These are phyloP conservation scores for Frankliniella intonsa DNA, from an alignment of 2,888 invertebrate genomes.

Conservation along the genomic window DNA sequence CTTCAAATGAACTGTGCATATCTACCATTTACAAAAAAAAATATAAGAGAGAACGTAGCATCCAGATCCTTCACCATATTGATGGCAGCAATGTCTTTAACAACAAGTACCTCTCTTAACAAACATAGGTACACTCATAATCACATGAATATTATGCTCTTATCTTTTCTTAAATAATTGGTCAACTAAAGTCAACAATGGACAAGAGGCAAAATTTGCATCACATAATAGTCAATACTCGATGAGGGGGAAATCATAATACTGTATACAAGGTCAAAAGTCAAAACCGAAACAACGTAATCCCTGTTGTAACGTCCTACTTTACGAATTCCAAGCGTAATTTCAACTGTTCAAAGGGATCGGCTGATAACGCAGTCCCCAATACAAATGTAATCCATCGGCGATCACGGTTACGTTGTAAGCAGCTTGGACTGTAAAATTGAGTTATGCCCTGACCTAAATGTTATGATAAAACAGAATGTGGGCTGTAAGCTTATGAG, in stretches of 20 bases:
- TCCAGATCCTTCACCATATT: neutral
- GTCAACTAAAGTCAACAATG: neutral
- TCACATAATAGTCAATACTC: neutral
- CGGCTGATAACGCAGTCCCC: no score
- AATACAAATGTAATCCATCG: no score
- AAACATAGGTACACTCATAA: neutral
- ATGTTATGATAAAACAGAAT: neutral
- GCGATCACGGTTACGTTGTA: no score
- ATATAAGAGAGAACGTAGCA: neutral
- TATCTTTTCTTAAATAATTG: neutral
- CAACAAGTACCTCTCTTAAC: neutral
- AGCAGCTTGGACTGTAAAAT: no score
- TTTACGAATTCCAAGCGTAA: no score
- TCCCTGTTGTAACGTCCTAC: no score
- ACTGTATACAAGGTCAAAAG: neutral
- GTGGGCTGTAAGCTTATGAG: no score
- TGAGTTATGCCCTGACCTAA: neutral
- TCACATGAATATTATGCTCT: neutral
- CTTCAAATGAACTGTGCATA: neutral
- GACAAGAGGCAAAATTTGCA: neutral
- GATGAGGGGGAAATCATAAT: neutral
- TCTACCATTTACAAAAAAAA: neutral
- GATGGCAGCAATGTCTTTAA: neutral
- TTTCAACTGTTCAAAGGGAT: no score
- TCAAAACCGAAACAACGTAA: no score